These are phyloP conservation scores for Rhorus exstirpatorius DNA, from an alignment of 2,888 invertebrate species.

Conservation along the genomic window DNA sequence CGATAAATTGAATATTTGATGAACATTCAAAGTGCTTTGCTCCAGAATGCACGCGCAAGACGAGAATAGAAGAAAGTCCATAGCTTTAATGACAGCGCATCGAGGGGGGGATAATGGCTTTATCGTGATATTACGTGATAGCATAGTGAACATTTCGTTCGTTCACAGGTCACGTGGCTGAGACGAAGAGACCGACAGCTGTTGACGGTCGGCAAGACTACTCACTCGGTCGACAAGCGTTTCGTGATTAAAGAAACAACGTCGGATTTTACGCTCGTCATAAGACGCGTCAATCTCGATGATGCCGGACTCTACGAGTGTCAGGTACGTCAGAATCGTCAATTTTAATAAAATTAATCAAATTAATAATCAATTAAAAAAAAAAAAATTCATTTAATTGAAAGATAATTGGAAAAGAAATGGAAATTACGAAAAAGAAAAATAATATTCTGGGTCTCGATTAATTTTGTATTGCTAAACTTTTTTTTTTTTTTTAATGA, in stretches of 20 bases:
- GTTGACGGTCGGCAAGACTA: slow-evolving; percentile 83
- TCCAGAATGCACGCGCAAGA: neutral
- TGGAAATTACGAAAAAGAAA: too few relatives aligned
- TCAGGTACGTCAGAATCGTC: slow-evolving; percentile 10
- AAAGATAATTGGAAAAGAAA: too few relatives aligned
- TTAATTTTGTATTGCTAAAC: too few relatives aligned
- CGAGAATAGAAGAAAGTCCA: slow-evolving; percentile 32
- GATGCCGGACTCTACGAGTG: slow-evolving; percentile 47
- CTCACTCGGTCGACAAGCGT: slow-evolving; percentile 83
- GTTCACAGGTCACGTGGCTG: slow-evolving; percentile 84
- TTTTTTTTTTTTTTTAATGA: too few relatives aligned
- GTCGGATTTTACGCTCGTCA: slow-evolving; percentile 83
- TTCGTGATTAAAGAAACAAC: slow-evolving; percentile 83
- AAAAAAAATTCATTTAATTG: too few relatives aligned
- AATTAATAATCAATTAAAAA: too few relatives aligned
- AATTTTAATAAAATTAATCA: too few relatives aligned
- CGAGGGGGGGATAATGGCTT: slow-evolving; percentile 28
- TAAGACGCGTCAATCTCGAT: slow-evolving; percentile 80
- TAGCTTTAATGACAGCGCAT: slow-evolving; percentile 38
- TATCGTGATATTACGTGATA: slow-evolving; percentile 11
- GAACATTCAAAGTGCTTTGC: neutral
- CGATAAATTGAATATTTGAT: slow-evolving; percentile 22
- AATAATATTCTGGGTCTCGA: too few relatives aligned
- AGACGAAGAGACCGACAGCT: slow-evolving; percentile 83
- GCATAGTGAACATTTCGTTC: slow-evolving; percentile 27